Evolutionary conservation across 2,113 vertebrate species (phyloP).

Genomic region (Engystomops pustulosus): DNA sequence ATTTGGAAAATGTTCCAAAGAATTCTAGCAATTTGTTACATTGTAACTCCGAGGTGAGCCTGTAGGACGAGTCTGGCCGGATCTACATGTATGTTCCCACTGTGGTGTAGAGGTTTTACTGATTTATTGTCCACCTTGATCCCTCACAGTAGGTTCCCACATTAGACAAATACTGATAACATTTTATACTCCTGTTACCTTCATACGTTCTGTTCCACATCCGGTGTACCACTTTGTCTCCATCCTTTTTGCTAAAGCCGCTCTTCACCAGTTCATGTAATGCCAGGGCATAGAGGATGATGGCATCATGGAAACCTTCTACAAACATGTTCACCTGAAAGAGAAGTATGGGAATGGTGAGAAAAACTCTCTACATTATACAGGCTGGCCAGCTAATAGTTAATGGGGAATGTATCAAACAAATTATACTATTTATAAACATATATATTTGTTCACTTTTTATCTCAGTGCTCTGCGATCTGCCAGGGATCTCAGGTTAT

Average conservation of each 20-base stretch:
- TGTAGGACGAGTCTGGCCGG: background rate
- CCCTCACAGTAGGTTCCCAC: too few species aligned
- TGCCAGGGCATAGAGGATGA: conserved; percentile 91
- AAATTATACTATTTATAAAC: too few species aligned
- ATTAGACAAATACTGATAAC: too few species aligned
- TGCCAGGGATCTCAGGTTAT: too few species aligned
- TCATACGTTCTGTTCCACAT: conserved; percentile 96
- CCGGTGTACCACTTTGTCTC: conserved; percentile 84
- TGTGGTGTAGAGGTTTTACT: background rate
- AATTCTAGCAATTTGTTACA: background rate
- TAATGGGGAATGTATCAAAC: too few species aligned
- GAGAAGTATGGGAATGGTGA: conserved; percentile 6
- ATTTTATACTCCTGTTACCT: too few species aligned
- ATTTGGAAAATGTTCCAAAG: background rate
- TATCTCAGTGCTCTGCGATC: too few species aligned
- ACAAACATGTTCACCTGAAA: conserved; percentile 96
- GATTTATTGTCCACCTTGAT: background rate
- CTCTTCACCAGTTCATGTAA: conserved; percentile 88
- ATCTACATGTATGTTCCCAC: background rate
- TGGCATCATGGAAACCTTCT: conserved; percentile 95
- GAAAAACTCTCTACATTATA: too few species aligned
- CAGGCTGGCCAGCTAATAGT: too few species aligned
- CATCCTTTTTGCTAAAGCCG: conserved; percentile 88
- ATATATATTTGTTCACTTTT: too few species aligned
- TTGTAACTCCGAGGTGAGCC: background rate